phyloP scores from a whole-genome alignment of 2,888 invertebrate species.

The Macrosoma leucophasiata region DNA sequence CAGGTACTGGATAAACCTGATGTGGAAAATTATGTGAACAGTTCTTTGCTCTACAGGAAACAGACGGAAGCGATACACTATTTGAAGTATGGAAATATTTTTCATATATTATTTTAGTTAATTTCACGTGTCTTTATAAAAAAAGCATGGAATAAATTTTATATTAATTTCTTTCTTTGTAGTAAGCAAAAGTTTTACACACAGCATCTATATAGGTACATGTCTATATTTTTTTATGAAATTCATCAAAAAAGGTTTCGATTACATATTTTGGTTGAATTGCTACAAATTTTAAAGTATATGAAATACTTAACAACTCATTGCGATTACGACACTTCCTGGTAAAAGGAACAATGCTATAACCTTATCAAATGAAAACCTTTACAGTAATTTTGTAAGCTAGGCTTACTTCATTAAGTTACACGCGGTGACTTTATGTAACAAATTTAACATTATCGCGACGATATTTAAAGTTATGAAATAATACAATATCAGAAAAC shows the following conservation, averaged over 20 bases:
- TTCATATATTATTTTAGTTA: slow-evolving; percentile 29
- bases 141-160: neutral
- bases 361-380: slow-evolving; percentile 13
- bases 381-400: slow-evolving; percentile 14
- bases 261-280: too few species aligned
- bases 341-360: slow-evolving; percentile 31
- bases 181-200: too few species aligned
- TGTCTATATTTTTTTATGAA: too few species aligned
- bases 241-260: too few species aligned
- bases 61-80: slow-evolving; percentile 45
- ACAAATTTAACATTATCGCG: too few species aligned
- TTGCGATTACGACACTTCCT: slow-evolving; percentile 60
- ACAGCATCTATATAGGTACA: too few species aligned
- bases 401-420: slow-evolving; percentile 1
- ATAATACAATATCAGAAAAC: too few species aligned
- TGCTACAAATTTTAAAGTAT: too few species aligned
- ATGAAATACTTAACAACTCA: slow-evolving; percentile 48
- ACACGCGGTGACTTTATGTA: slow-evolving; percentile 17
- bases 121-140: slow-evolving; percentile 7
- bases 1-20: slow-evolving; percentile 7
- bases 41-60: slow-evolving; percentile 43
- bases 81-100: slow-evolving; percentile 51
- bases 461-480: too few species aligned
- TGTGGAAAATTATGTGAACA: slow-evolving; percentile 21
- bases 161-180: too few species aligned